Conservation (phyloP, 2,888 invertebrate genomes). For the Octonoba sinensis region DNA sequence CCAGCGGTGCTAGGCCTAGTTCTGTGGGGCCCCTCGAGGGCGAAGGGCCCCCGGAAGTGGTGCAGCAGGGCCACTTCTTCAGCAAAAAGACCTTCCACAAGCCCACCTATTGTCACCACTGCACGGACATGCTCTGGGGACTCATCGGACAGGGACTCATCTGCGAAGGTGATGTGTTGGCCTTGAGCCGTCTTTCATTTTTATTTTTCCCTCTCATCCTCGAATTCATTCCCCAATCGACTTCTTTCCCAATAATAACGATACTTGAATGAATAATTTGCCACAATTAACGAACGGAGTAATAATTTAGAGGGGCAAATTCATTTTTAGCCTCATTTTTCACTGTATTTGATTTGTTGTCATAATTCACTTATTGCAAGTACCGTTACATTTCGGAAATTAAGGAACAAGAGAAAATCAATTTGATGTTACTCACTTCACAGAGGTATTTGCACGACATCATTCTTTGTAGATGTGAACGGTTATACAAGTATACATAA, state of each 20-base stretch:
- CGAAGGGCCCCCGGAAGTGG: constrained; percentile 65
- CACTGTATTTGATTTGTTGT: neutral
- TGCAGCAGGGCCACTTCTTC: constrained; percentile 92
- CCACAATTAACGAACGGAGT: neutral
- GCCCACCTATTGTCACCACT: constrained; percentile 99
- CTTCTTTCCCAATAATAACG: neutral
- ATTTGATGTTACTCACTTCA: too few relatives aligned
- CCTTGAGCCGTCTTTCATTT: too few relatives aligned
- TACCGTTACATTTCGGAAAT: too few relatives aligned
- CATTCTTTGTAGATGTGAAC: too few relatives aligned
- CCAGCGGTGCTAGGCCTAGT: constrained; percentile 66
- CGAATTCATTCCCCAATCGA: neutral
- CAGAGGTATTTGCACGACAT: too few relatives aligned
- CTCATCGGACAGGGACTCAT: constrained; percentile 99
- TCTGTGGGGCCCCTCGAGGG: constrained; percentile 63
- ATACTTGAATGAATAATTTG: neutral
- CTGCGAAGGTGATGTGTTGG: constrained; percentile 87
- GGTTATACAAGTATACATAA: too few relatives aligned
- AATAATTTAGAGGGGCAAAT: neutral
- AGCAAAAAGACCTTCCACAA: constrained; percentile 99
- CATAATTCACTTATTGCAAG: too few relatives aligned
- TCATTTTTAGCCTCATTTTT: too few relatives aligned
- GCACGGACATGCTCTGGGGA: constrained; percentile 99
- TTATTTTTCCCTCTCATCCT: neutral
- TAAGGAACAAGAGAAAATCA: too few relatives aligned